phyloP scores from a whole-genome alignment of 2,113 vertebrate genomes.

The Aplodontia rufa region DNA sequence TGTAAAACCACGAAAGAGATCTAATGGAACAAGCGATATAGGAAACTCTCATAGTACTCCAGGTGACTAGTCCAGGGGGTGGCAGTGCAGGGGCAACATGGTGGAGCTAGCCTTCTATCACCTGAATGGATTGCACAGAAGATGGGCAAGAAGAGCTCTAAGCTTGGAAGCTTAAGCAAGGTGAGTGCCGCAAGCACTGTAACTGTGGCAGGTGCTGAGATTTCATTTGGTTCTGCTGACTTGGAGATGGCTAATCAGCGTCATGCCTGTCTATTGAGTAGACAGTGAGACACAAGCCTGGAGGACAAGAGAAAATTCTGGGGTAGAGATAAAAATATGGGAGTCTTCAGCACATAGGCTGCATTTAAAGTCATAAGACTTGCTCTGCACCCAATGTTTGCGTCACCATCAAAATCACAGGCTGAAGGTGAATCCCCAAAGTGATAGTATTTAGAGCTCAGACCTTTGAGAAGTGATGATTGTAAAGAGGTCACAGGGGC shows the following conservation, averaged over 20 bases:
- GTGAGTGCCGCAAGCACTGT: background rate
- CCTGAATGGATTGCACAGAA: background rate
- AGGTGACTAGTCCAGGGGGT: background rate
- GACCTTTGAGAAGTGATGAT: background rate
- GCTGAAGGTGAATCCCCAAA: background rate
- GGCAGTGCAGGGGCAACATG: fast-evolving
- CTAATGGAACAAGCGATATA: background rate
- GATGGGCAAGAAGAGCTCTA: background rate
- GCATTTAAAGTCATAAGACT: background rate
- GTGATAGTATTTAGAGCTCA: background rate
- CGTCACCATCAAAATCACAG: background rate
- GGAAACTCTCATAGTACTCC: background rate
- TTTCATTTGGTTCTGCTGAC: background rate
- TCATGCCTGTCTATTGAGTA: background rate
- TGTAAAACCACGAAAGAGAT: background rate
- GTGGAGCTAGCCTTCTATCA: background rate
- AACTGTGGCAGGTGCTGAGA: fast-evolving
- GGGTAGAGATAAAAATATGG: background rate
- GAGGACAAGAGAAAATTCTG: background rate
- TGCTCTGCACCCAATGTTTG: background rate
- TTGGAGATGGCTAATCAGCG: background rate
- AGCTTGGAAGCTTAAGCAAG: background rate
- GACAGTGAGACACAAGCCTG: background rate
- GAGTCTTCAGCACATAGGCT: background rate
- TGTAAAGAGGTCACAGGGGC: background rate